Percentiles rank a stretch among this genome's conserved stretches.
phyloP scores from a whole-genome alignment of 2,113 vertebrate genomes.

The Muntiacus reevesi region DNA sequence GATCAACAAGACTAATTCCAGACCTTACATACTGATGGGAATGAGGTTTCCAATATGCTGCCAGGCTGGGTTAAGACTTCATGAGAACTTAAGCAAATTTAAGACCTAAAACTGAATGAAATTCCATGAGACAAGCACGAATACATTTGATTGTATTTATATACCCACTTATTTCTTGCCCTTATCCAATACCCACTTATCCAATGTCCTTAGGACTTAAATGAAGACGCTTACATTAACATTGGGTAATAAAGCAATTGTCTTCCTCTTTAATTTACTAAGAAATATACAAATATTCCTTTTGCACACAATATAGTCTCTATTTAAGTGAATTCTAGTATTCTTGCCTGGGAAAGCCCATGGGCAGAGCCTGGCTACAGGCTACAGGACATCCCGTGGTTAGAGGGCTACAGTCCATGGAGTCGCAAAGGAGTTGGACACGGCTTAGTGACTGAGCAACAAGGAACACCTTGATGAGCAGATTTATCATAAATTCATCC shows the following conservation, averaged over 20 bases:
- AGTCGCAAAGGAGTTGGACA: not conserved
- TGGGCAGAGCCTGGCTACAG: not conserved
- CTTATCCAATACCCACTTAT: not conserved
- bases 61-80: not conserved
- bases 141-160: not conserved
- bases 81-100: not conserved
- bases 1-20: not conserved
- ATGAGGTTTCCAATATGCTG: not conserved
- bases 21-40: not conserved
- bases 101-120: not conserved
- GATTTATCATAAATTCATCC: not conserved
- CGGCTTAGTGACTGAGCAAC: not conserved
- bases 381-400: not conserved
- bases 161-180: not conserved
- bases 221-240: not conserved
- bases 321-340: not conserved
- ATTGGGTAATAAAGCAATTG: not conserved
- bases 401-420: not conserved
- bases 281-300: not conserved
- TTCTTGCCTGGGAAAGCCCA: not conserved
- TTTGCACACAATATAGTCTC: constrained; percentile 7
- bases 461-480: not conserved
- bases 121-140: not conserved
- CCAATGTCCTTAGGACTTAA: not conserved
- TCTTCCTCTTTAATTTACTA: not conserved